Conservation (phyloP, 2,113 vertebrate genomes). For the Pampusana beccarii region DNA sequence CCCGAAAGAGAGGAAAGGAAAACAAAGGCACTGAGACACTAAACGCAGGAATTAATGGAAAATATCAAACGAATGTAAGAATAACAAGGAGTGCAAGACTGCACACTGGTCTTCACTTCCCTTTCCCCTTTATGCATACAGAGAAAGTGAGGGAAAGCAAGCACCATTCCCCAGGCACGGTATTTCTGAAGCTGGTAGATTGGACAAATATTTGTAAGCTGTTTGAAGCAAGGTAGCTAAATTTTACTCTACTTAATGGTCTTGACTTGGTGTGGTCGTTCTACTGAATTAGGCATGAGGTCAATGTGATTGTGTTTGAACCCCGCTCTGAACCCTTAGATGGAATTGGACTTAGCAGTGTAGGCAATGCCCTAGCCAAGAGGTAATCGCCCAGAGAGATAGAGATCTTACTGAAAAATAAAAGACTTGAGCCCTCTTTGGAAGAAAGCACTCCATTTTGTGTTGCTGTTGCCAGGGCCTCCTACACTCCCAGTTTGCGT, state of each 20-base stretch:
- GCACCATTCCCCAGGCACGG: not conserved
- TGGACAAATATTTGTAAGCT: not conserved
- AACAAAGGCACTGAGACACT: constrained; percentile 45
- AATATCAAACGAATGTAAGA: constrained; percentile 46
- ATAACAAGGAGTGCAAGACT: constrained; percentile 28
- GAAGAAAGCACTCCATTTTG: not conserved
- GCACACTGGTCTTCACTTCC: not conserved
- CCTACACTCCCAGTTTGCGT: no score
- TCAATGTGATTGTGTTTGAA: not conserved
- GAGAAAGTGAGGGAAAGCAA: constrained; percentile 8
- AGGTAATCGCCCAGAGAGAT: not conserved
- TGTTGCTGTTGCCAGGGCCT: not conserved
- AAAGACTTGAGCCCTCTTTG: accelerated
- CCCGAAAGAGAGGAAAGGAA: constrained; percentile 53
- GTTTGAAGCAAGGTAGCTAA: not conserved
- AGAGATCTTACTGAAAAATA: not conserved
- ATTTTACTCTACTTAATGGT: not conserved
- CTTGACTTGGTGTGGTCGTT: not conserved
- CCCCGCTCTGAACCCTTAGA: not conserved
- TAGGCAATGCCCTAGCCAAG: not conserved
- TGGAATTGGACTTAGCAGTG: not conserved
- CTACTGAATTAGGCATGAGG: not conserved
- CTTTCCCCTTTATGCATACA: not conserved
- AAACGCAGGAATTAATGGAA: constrained; percentile 56
- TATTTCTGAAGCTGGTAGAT: not conserved